Evolutionary conservation across 2,113 vertebrate genomes (phyloP).

Genomic region (Chamaea fasciata): DNA sequence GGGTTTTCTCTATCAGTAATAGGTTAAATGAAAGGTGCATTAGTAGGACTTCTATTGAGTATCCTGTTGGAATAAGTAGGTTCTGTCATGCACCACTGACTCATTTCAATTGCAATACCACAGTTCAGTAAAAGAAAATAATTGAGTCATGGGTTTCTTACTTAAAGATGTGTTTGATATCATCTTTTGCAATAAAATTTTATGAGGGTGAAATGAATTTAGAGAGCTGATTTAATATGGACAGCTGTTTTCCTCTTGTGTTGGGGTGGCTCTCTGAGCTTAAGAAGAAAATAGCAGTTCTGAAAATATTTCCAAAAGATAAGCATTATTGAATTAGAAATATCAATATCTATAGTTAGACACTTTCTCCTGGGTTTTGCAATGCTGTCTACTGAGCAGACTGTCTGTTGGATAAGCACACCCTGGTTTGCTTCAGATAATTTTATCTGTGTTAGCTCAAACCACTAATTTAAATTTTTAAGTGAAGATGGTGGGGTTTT

Average conservation of each 20-base stretch:
- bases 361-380: background rate
- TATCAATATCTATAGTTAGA: background rate
- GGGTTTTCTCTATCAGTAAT: background rate
- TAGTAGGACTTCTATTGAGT: constrained; percentile 41
- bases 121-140: constrained; percentile 55
- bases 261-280: background rate
- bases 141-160: constrained; percentile 57
- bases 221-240: constrained; percentile 33
- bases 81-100: constrained; percentile 52
- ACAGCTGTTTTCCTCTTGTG: background rate
- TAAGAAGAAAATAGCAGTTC: background rate
- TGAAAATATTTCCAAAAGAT: background rate
- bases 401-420: background rate
- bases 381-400: background rate
- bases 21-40: background rate
- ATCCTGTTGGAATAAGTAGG: constrained; percentile 44
- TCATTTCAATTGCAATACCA: constrained; percentile 59
- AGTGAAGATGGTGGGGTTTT: background rate
- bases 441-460: background rate
- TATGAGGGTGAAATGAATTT: constrained; percentile 53
- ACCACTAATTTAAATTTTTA: background rate
- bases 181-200: constrained; percentile 53
- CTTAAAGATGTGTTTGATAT: constrained; percentile 46
- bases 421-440: background rate
- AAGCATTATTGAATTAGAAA: background rate